Evolutionary conservation across 2,797 vertebrate genomes (phyloP).

Genomic region (Falco cherrug): DNA sequence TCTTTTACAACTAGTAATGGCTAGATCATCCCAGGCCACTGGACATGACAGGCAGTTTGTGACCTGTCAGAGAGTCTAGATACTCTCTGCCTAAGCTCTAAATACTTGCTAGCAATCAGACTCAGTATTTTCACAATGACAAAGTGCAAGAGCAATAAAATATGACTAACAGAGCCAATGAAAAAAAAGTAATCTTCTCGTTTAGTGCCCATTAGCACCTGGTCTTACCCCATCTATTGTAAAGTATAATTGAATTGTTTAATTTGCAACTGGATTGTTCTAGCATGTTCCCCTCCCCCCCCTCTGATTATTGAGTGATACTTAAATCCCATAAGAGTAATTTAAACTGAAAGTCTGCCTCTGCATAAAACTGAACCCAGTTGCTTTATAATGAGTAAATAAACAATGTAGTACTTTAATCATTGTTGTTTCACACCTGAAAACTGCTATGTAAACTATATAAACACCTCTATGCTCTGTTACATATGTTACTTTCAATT

Average conservation of each 20-base stretch:
- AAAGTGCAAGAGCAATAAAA: neutral
- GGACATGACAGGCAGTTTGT: neutral
- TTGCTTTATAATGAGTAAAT: constrained; percentile 62
- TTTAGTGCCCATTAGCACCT: constrained; percentile 45
- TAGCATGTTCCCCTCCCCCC: neutral
- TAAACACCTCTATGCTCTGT: constrained; percentile 58
- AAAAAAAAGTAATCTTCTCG: constrained; percentile 13
- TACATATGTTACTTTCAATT: constrained; percentile 63
- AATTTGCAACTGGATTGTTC: constrained; percentile 60
- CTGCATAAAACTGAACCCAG: constrained; percentile 12
- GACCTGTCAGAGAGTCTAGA: neutral
- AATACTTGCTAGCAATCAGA: neutral
- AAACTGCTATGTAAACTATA: constrained; percentile 53
- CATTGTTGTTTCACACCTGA: constrained; percentile 63
- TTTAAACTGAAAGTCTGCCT: constrained; percentile 59
- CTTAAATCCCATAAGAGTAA: constrained; percentile 55
- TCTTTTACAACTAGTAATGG: neutral
- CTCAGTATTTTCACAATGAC: neutral
- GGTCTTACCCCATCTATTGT: constrained; percentile 24
- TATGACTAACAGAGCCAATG: neutral
- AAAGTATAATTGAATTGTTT: constrained; percentile 59
- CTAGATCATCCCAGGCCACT: neutral
- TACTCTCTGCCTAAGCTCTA: neutral
- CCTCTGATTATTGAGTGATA: constrained; percentile 53
- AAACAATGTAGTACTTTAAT: constrained; percentile 63